Conservation (phyloP, 1,140 invertebrate genomes). For the Zaprionus tsacasi region DNA sequence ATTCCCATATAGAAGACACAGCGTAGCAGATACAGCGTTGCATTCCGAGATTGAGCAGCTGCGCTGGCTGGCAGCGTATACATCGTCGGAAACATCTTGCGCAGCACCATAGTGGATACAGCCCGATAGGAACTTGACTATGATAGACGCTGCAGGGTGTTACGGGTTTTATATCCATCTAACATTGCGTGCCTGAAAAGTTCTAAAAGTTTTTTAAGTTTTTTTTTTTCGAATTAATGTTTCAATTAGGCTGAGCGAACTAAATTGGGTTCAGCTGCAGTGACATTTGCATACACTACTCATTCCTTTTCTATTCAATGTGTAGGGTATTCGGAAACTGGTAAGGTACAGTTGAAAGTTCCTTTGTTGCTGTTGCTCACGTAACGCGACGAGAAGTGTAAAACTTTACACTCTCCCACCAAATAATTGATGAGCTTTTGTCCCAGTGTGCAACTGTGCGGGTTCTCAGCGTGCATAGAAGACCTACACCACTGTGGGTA, state of each 20-base stretch:
- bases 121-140: too few species aligned
- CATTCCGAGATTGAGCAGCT: slow-evolving; percentile 48
- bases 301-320: neutral
- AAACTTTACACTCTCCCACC: slow-evolving; percentile 40
- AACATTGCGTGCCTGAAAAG: slow-evolving; percentile 11
- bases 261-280: neutral
- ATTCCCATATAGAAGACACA: slow-evolving; percentile 67
- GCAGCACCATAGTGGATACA: slow-evolving; percentile 54
- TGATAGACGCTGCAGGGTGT: neutral
- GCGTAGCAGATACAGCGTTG: slow-evolving; percentile 60
- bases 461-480: slow-evolving; percentile 19
- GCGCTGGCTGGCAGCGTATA: slow-evolving; percentile 29
- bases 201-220: neutral
- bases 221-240: slow-evolving; percentile 18
- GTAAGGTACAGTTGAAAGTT: neutral
- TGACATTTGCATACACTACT: neutral
- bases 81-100: slow-evolving; percentile 52
- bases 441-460: neutral
- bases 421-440: slow-evolving; percentile 21
- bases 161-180: slow-evolving; percentile 10
- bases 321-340: neutral
- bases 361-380: neutral
- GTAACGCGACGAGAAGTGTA: slow-evolving; percentile 20
- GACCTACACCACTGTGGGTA: neutral
- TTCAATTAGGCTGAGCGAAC: slow-evolving; percentile 6